phyloP scores from a whole-genome alignment of 2,888 invertebrate species.

The Lepetodrilus schrolli region DNA sequence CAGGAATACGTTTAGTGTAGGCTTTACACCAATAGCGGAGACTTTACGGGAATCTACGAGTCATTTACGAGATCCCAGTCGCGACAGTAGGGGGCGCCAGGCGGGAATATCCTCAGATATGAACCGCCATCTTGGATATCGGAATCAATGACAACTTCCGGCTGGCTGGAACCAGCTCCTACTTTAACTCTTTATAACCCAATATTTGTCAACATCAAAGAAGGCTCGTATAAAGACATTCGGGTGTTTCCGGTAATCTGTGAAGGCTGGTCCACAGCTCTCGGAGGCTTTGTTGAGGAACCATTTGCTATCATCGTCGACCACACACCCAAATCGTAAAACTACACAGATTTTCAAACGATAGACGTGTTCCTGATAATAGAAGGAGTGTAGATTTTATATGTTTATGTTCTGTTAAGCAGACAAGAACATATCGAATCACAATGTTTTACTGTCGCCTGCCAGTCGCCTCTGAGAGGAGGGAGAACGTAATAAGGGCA shows the following conservation, averaged over 20 bases:
- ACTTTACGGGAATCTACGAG: conserved; percentile 7
- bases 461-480: neutral
- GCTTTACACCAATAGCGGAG: neutral
- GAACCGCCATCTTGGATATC: conserved; percentile 7
- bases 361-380: neutral
- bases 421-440: conserved; percentile 4
- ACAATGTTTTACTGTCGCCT: neutral
- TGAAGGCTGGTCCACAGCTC: neutral
- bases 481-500: too few species aligned
- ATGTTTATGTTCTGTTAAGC: neutral
- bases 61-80: conserved; percentile 3
- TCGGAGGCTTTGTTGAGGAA: neutral
- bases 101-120: conserved; percentile 7
- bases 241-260: neutral
- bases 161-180: neutral
- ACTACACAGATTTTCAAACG: neutral
- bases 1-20: neutral
- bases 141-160: conserved; percentile 3
- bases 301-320: neutral
- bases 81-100: conserved; percentile 4
- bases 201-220: conserved; percentile 17
- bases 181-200: conserved; percentile 7
- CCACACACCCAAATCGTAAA: conserved; percentile 12
- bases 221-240: neutral
- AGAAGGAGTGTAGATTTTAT: neutral